Conservation (phyloP, 1,140 invertebrate genomes). For the Teleogryllus occipitalis region DNA sequence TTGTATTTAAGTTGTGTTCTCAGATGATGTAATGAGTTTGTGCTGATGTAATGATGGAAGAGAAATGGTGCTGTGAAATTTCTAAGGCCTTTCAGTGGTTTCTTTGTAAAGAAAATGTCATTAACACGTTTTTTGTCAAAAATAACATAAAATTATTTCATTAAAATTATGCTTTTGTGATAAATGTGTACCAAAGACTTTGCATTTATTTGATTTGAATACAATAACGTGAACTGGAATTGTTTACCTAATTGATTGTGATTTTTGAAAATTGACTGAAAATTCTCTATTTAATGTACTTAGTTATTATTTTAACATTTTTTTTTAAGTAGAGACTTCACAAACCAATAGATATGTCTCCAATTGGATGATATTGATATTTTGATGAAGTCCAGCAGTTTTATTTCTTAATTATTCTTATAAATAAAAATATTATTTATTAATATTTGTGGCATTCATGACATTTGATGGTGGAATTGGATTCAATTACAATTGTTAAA, state of each 20-base stretch:
- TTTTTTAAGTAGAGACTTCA: background rate
- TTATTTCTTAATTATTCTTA: background rate
- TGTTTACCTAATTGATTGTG: background rate
- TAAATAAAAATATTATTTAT: background rate
- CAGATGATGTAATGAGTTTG: too few relatives aligned
- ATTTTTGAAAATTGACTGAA: background rate
- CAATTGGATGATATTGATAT: background rate
- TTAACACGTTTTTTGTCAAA: background rate
- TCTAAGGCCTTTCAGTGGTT: too few relatives aligned
- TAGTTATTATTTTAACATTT: background rate
- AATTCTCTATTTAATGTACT: background rate
- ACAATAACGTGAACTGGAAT: background rate
- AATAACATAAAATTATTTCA: background rate
- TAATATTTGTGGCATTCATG: background rate
- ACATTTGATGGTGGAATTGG: background rate
- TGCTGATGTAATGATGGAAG: too few relatives aligned
- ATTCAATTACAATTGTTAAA: background rate
- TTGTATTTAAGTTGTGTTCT: too few relatives aligned
- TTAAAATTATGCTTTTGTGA: constrained; percentile 15
- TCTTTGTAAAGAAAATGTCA: background rate
- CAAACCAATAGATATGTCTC: background rate
- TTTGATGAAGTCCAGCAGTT: background rate
- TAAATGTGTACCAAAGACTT: constrained; percentile 19
- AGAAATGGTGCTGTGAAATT: too few relatives aligned
- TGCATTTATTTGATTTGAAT: constrained; percentile 18